These are phyloP conservation scores for Chroicocephalus ridibundus DNA, from an alignment of 2,113 vertebrate species.

Conservation along the genomic window DNA sequence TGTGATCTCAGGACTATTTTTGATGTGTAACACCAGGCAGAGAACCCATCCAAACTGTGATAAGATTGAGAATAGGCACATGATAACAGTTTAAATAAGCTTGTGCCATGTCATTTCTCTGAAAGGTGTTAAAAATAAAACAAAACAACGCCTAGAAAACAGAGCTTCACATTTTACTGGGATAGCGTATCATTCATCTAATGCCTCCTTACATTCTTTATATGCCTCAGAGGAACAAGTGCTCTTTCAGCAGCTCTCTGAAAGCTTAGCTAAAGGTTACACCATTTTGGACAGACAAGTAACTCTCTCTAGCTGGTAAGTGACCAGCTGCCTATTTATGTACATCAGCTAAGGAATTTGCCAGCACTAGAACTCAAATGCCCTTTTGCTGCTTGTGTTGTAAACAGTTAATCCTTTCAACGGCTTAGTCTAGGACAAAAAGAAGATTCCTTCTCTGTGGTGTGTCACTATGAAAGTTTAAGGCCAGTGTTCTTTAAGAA, in stretches of 20 bases:
- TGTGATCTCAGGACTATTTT: neutral
- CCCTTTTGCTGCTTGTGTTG: neutral
- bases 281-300: neutral
- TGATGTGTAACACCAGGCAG: neutral
- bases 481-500: neutral
- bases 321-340: neutral
- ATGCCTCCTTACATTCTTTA: neutral
- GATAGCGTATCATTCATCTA: neutral
- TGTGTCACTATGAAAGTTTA: neutral
- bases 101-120: neutral
- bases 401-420: constrained; percentile 11
- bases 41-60: neutral
- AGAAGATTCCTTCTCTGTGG: neutral
- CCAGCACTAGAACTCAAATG: neutral
- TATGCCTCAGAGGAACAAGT: neutral
- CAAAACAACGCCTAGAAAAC: neutral
- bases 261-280: neutral
- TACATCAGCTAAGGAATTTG: neutral
- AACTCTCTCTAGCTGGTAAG: neutral
- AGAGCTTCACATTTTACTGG: neutral
- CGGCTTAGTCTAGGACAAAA: neutral
- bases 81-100: neutral
- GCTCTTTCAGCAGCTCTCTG: neutral
- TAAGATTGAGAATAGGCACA: neutral
- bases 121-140: neutral